These are phyloP conservation scores for Acipenser oxyrinchus DNA, from an alignment of 2,797 vertebrate species.

Conservation along the genomic window DNA sequence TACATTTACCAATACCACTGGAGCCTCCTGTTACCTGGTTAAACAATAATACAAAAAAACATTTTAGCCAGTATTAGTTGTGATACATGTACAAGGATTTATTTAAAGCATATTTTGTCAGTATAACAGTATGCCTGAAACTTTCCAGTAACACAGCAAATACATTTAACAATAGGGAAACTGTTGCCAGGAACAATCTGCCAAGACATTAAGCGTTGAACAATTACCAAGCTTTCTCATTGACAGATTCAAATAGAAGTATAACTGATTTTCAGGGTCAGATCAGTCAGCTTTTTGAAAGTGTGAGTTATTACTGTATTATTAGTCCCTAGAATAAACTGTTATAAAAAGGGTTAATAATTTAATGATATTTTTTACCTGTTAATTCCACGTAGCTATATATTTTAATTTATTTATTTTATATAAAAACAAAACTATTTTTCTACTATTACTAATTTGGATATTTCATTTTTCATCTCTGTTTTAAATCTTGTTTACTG, in stretches of 20 bases:
- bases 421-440: background rate
- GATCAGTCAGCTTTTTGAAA: too few relatives aligned
- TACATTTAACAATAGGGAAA: too few relatives aligned
- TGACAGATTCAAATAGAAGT: too few relatives aligned
- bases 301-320: too few relatives aligned
- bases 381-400: background rate
- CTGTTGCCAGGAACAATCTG: too few relatives aligned
- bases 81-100: background rate
- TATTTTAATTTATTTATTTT: background rate
- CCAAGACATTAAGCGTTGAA: too few relatives aligned
- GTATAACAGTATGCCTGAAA: too few relatives aligned
- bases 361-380: background rate
- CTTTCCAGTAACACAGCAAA: too few relatives aligned
- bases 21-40: constrained; percentile 90
- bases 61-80: background rate
- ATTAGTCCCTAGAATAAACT: too few relatives aligned
- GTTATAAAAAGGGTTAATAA: background rate
- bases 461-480: background rate
- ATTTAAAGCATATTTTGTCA: background rate
- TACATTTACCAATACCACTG: constrained; percentile 90
- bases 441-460: background rate
- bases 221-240: too few relatives aligned
- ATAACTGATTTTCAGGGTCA: too few relatives aligned
- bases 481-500: background rate
- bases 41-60: constrained; percentile 17